A percentile compares a stretch with the other conserved stretches of the same genome.
phyloP scores from a whole-genome alignment of 2,113 vertebrate species.

The Pelodiscus sinensis region DNA sequence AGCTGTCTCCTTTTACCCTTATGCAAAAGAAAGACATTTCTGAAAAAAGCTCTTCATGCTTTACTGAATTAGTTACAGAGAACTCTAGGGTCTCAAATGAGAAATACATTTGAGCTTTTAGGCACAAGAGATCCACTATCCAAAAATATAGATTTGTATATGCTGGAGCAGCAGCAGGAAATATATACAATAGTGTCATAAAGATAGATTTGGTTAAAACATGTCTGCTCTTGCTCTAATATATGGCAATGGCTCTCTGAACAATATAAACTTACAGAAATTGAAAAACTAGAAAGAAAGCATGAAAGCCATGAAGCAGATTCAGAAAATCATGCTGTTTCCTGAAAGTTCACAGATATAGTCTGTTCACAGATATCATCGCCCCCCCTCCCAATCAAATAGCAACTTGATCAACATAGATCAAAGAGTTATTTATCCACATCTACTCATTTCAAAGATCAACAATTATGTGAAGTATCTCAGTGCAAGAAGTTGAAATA shows the following conservation, averaged over 20 bases:
- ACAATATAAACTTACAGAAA: conserved; percentile 22
- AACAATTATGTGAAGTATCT: not conserved
- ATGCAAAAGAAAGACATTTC: not conserved
- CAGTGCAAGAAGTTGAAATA: not conserved
- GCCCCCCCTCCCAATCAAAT: not conserved
- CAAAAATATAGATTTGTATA: not conserved
- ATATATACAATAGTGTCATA: not conserved
- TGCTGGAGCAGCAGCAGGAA: not conserved
- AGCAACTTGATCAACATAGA: not conserved
- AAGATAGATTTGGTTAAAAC: not conserved
- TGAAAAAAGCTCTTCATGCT: not conserved
- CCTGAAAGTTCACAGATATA: conserved; percentile 9
- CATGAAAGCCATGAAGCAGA: conserved; percentile 36
- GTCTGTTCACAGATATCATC: not conserved
- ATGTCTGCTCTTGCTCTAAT: conserved; percentile 9
- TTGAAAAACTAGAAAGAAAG: conserved; percentile 22
- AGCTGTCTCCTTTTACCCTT: not conserved
- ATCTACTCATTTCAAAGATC: conserved; percentile 1
- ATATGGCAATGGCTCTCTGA: not conserved
- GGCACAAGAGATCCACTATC: not conserved
- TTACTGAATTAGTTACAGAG: not conserved
- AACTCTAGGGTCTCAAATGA: not conserved
- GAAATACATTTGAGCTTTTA: not conserved
- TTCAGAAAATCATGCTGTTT: conserved; percentile 23
- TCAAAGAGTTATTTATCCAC: not conserved